phyloP scores from a whole-genome alignment of 2,113 vertebrate species.

The Pluvialis apricaria region DNA sequence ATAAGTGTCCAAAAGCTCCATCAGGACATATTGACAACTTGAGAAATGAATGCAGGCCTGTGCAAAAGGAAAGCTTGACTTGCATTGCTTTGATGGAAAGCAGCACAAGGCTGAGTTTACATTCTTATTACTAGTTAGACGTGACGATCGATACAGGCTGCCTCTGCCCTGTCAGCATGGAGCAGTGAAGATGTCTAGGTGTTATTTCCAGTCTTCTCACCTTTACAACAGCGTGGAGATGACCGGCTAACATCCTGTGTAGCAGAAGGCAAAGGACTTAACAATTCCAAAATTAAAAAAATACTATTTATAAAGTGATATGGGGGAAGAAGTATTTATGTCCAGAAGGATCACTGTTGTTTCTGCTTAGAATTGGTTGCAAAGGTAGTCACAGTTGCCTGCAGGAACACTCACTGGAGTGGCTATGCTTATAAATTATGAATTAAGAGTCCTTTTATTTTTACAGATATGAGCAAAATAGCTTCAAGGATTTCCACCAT shows the following conservation, averaged over 20 bases:
- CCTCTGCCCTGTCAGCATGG: constrained; percentile 43
- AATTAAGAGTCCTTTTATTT: constrained; percentile 10
- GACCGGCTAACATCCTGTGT: neutral
- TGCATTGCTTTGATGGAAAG: constrained; percentile 55
- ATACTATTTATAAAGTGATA: neutral
- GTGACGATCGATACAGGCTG: constrained; percentile 45
- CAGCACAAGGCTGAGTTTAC: constrained; percentile 56
- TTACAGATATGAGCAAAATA: neutral
- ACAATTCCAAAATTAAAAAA: neutral
- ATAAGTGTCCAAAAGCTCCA: constrained; percentile 84
- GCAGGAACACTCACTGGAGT: neutral
- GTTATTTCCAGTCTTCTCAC: constrained; percentile 7
- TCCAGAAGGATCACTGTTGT: neutral
- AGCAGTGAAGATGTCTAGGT: neutral
- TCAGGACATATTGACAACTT: constrained; percentile 75
- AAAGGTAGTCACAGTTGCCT: neutral
- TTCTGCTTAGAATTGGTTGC: neutral
- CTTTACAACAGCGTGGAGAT: neutral
- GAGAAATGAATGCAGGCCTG: constrained; percentile 71
- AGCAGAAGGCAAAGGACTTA: neutral
- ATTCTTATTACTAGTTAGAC: constrained; percentile 54
- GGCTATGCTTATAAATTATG: neutral
- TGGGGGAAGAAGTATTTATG: neutral
- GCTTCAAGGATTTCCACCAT: neutral
- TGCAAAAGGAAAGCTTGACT: constrained; percentile 4